These are phyloP conservation scores for Axea sp. DNA, from an alignment of 2,888 invertebrate species.

Conservation along the genomic window DNA sequence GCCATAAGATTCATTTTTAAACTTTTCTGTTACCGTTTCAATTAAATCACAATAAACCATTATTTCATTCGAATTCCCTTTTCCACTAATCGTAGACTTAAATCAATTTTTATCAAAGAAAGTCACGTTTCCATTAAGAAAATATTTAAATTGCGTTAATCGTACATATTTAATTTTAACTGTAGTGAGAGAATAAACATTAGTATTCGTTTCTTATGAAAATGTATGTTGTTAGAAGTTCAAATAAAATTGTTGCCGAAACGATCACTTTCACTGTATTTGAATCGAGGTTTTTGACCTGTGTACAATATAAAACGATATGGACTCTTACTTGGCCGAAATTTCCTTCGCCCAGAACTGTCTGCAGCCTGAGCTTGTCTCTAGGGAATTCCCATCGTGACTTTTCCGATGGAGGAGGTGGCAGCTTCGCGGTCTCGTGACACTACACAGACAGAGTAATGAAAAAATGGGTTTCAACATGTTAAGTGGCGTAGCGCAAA, in stretches of 20 bases:
- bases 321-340: constrained; percentile 85
- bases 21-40: constrained; percentile 13
- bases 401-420: constrained; percentile 81
- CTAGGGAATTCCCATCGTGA: constrained; percentile 89
- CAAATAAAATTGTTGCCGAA: constrained; percentile 7
- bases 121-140: constrained; percentile 13
- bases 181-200: background rate
- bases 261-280: constrained; percentile 32
- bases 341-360: constrained; percentile 90
- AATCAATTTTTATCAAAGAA: constrained; percentile 14
- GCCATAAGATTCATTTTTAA: constrained; percentile 32
- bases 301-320: background rate
- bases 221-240: constrained; percentile 4
- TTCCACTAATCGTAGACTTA: background rate
- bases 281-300: constrained; percentile 27
- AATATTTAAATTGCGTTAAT: constrained; percentile 9
- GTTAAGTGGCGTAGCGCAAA: constrained; percentile 14
- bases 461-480: constrained; percentile 16
- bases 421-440: constrained; percentile 81
- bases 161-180: constrained; percentile 13
- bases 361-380: constrained; percentile 87
- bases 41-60: constrained; percentile 26
- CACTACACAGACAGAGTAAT: constrained; percentile 68
- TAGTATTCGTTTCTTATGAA: no score
- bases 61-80: constrained; percentile 19